phyloP scores from a whole-genome alignment of 2,797 vertebrate species.

The Hyperoplus lanceolatus region DNA sequence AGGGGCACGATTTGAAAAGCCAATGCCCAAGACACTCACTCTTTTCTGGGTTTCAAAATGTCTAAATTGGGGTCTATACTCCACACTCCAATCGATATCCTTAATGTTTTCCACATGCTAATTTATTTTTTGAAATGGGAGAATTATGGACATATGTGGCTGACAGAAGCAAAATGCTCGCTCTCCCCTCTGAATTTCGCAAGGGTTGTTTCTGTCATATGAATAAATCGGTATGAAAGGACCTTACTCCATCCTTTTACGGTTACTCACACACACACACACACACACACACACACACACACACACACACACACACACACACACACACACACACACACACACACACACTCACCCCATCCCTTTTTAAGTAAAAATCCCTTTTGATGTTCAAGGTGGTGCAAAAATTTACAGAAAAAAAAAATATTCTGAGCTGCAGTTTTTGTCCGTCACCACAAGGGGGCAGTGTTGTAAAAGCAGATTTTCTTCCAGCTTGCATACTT shows the following conservation, averaged over 20 bases:
- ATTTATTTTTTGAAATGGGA: conserved; percentile 18
- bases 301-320: too few relatives aligned
- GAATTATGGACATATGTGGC: conserved; percentile 49
- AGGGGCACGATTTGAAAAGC: conserved; percentile 37
- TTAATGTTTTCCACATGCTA: conserved; percentile 56
- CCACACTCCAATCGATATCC: not conserved
- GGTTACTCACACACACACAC: too few relatives aligned
- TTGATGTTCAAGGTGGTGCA: conserved; percentile 66
- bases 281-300: too few relatives aligned
- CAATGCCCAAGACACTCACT: conserved; percentile 19
- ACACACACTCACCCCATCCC: conserved; percentile 34
- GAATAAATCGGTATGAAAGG: conserved; percentile 66
- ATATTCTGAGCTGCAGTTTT: conserved; percentile 51
- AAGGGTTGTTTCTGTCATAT: conserved; percentile 64
- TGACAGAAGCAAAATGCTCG: conserved; percentile 57
- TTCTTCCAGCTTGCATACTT: conserved; percentile 11
- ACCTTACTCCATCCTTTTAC: not conserved
- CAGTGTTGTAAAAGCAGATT: conserved; percentile 78
- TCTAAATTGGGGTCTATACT: conserved; percentile 21
- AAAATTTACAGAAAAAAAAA: conserved; percentile 60
- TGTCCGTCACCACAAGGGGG: conserved; percentile 66
- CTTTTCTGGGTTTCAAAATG: conserved; percentile 34
- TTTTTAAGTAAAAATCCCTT: conserved; percentile 54
- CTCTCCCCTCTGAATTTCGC: conserved; percentile 55
- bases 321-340: too few relatives aligned